Evolutionary conservation across 2,113 vertebrate species (phyloP).

Genomic region (Platichthys stellatus): DNA sequence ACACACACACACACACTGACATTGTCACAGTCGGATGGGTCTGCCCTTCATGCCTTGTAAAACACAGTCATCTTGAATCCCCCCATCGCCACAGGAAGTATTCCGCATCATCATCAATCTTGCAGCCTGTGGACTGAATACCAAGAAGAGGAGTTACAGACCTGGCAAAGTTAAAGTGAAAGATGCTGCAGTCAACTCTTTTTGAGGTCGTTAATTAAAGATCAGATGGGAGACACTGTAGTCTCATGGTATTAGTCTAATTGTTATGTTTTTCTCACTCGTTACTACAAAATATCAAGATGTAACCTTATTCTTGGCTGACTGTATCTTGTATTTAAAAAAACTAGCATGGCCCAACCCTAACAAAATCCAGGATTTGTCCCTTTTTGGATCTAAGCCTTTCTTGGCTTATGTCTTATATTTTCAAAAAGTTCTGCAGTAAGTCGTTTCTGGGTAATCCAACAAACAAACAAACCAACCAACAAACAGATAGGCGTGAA

Average conservation of each 20-base stretch:
- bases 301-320: neutral
- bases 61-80: slow-evolving; percentile 28
- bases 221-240: neutral
- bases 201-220: neutral
- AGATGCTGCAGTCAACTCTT: neutral
- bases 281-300: too few relatives aligned
- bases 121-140: neutral
- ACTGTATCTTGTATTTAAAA: too few relatives aligned
- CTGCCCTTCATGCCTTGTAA: slow-evolving; percentile 37
- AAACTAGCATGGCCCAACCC: too few relatives aligned
- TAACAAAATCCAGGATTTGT: too few relatives aligned
- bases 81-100: slow-evolving; percentile 44
- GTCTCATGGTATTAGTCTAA: neutral
- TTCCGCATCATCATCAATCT: slow-evolving; percentile 47
- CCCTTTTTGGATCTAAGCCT: too few relatives aligned
- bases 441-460: too few relatives aligned
- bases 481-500: too few relatives aligned
- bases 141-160: neutral
- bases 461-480: too few relatives aligned
- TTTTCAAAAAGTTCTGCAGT: too few relatives aligned
- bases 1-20: neutral
- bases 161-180: neutral
- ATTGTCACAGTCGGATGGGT: slow-evolving; percentile 21
- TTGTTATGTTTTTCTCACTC: neutral
- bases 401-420: too few relatives aligned